A percentile compares a stretch with the other conserved stretches of the same genome.
Conservation (phyloP, 2,888 invertebrate species). For the Alcis repandata region DNA sequence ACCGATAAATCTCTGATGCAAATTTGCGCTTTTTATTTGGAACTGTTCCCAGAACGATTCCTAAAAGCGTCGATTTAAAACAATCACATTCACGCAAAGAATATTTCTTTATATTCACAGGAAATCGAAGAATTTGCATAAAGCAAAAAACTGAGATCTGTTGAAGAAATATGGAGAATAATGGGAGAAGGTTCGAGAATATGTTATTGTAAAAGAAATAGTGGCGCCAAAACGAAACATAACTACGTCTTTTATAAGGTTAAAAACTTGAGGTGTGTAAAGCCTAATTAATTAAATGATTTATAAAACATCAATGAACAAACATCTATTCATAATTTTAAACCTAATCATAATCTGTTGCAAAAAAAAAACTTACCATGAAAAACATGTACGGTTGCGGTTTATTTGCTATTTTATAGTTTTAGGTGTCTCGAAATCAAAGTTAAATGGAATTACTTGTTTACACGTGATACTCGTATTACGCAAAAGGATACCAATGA, state of each 20-base stretch:
- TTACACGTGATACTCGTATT: too few relatives aligned
- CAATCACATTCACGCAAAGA: constrained; percentile 71
- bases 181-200: constrained; percentile 62
- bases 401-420: too few relatives aligned
- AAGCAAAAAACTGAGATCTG: constrained; percentile 58
- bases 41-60: constrained; percentile 66
- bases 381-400: too few relatives aligned
- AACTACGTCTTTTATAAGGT: constrained; percentile 23
- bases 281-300: too few relatives aligned
- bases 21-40: constrained; percentile 68
- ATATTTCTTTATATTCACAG: constrained; percentile 68
- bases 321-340: too few relatives aligned
- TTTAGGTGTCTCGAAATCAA: too few relatives aligned
- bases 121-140: constrained; percentile 78
- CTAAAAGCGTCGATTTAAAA: constrained; percentile 57
- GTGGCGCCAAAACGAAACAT: constrained; percentile 60
- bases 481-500: too few relatives aligned
- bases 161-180: constrained; percentile 61
- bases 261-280: too few relatives aligned
- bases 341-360: too few relatives aligned
- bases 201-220: constrained; percentile 58
- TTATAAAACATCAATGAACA: too few relatives aligned
- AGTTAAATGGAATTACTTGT: too few relatives aligned
- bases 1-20: constrained; percentile 77
- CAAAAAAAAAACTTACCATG: too few relatives aligned